phyloP scores from a whole-genome alignment of 2,888 invertebrate genomes.

The Watsonalla cultraria region DNA sequence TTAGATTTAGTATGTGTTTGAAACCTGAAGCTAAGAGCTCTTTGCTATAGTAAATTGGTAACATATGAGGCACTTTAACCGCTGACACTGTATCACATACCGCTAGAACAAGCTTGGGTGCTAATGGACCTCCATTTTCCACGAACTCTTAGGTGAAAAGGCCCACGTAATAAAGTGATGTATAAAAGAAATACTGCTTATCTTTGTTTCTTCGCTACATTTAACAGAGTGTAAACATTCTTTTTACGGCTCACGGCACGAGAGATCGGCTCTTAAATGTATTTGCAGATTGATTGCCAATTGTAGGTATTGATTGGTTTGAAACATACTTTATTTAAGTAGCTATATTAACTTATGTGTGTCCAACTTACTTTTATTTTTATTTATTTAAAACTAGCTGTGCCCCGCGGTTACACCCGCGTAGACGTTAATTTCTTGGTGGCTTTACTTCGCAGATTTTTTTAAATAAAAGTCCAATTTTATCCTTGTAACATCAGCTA shows the following conservation, averaged over 20 bases:
- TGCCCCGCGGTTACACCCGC: too few relatives aligned
- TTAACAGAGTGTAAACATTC: constrained; percentile 6
- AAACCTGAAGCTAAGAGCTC: neutral
- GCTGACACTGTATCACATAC: neutral
- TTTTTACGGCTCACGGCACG: neutral
- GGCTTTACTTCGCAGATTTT: too few relatives aligned
- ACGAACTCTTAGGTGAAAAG: neutral
- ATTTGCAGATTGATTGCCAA: neutral
- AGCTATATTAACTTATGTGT: too few relatives aligned
- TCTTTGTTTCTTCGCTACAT: constrained; percentile 7
- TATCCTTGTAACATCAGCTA: too few relatives aligned
- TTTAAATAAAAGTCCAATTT: too few relatives aligned
- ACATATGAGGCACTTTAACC: neutral
- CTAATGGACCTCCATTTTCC: neutral
- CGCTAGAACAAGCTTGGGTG: neutral
- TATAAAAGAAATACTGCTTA: neutral
- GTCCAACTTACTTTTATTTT: too few relatives aligned
- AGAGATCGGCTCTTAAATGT: neutral
- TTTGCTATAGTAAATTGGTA: neutral
- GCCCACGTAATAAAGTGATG: neutral
- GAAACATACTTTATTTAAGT: too few relatives aligned
- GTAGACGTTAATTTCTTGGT: too few relatives aligned
- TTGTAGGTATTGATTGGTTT: neutral
- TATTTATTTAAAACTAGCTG: too few relatives aligned
- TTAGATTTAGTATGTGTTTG: neutral